phyloP scores from a whole-genome alignment of 2,113 vertebrate genomes.

The Nothobranchius kuhntae region DNA sequence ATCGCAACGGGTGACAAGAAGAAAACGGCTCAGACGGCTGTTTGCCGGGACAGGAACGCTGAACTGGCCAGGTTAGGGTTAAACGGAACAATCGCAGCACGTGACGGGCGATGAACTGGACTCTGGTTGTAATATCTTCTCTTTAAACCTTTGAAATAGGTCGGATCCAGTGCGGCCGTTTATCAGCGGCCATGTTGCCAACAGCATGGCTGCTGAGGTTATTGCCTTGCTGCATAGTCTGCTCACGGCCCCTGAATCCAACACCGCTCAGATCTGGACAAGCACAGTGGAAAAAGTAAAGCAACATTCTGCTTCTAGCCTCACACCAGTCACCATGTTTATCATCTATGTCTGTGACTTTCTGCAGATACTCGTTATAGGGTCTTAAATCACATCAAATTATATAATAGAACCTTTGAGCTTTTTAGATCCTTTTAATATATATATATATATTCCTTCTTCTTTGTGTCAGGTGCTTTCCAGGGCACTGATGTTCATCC shows the following conservation, averaged over 20 bases:
- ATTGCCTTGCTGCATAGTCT: constrained; percentile 95
- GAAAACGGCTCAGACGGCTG: constrained; percentile 93
- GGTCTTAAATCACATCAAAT: no score
- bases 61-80: constrained; percentile 88
- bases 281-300: constrained; percentile 94
- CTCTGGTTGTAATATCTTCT: constrained; percentile 14
- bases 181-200: constrained; percentile 97
- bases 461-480: constrained; percentile 86
- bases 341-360: not conserved
- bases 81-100: no score
- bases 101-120: not conserved
- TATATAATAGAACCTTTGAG: no score
- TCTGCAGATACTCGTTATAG: not conserved
- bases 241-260: constrained; percentile 94
- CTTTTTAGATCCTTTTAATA: no score
- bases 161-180: constrained; percentile 95
- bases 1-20: constrained; percentile 93
- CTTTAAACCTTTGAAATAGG: constrained; percentile 63
- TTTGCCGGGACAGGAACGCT: constrained; percentile 93
- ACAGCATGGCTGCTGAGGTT: constrained; percentile 98
- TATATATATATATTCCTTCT: not conserved
- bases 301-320: not conserved
- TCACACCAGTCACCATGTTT: not conserved
- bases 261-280: constrained; percentile 98
- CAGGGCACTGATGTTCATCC: constrained; percentile 96